These are phyloP conservation scores for Octonoba sinensis DNA, from an alignment of 2,888 invertebrate genomes.

Conservation along the genomic window DNA sequence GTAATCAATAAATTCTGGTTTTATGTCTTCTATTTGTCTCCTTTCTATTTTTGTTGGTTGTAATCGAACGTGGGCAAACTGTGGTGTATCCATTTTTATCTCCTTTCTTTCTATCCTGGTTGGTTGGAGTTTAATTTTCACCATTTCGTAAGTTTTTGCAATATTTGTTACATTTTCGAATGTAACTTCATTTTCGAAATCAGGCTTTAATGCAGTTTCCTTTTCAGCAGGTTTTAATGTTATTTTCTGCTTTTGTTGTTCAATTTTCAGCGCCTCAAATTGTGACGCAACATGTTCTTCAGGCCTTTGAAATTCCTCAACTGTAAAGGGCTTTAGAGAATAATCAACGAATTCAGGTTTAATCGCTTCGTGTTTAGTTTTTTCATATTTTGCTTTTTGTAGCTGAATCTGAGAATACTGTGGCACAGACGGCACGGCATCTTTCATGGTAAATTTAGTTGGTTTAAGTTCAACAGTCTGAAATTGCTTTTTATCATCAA, in stretches of 20 bases:
- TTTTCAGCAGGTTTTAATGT: not conserved
- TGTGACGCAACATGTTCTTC: slow-evolving; percentile 28
- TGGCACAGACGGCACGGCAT: slow-evolving; percentile 26
- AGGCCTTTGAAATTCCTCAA: slow-evolving; percentile 33
- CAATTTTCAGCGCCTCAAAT: slow-evolving; percentile 9
- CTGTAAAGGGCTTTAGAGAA: slow-evolving; percentile 25
- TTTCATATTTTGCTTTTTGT: slow-evolving; percentile 41
- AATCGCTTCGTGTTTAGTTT: slow-evolving; percentile 8
- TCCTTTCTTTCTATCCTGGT: slow-evolving; percentile 22
- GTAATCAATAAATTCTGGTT: slow-evolving; percentile 54
- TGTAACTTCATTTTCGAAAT: slow-evolving; percentile 11
- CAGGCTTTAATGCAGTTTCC: not conserved
- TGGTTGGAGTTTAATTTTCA: slow-evolving; percentile 4
- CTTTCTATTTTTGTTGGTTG: slow-evolving; percentile 38
- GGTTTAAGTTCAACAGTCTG: slow-evolving; percentile 7
- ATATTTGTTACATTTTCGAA: slow-evolving; percentile 39
- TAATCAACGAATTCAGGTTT: slow-evolving; percentile 57
- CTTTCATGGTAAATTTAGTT: slow-evolving; percentile 27
- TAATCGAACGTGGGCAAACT: slow-evolving; percentile 25
- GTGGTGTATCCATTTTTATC: slow-evolving; percentile 24
- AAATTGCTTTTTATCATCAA: no score
- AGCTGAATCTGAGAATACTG: slow-evolving; percentile 29
- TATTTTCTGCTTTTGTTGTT: not conserved
- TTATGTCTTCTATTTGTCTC: slow-evolving; percentile 24
- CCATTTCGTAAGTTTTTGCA: slow-evolving; percentile 16